Base-by-base conservation (phyloP, 2,113 vertebrate species). In the Myrmophylax atrothorax region DNA sequence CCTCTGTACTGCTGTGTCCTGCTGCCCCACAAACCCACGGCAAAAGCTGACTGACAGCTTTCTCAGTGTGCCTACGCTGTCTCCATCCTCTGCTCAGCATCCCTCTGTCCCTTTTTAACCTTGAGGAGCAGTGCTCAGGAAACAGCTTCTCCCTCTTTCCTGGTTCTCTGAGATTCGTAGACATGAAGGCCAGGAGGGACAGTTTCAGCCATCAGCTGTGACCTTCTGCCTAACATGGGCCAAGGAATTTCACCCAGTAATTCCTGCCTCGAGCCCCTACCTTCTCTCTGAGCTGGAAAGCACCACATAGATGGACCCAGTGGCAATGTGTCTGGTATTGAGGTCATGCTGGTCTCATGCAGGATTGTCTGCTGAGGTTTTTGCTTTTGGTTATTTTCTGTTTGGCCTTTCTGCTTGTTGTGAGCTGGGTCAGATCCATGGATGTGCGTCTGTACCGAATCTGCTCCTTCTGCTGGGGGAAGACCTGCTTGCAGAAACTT, bases 201-300 rank as follows among this genome's bases (percentile, higher is more conserved):
- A 84, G 73, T 44, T 84, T 49, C 56, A 62, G 44, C 62, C 42
- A 19, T 87, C 50, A 40, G 58, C 77, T 59, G 69, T 68, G 91
- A 94, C 40, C 70, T 91, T 37, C 70, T 95, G 79, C 67, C 52
- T 88, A 7, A 13, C 20, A 13, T 0, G 0, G 33, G 64, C 81
- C 50, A 58, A 52, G 69, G 69, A 93, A 73, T 75, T 88, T 87
- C 82, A 85, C 58, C 58, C 66, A 44, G 29, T 59, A 74, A 79
- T 84, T 89, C 84, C 81, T 89, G 90, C 87, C 84, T 89, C 18
- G 7, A 79, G 74, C 40, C 62, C n/a, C 10, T 84, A 12, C 53
- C 38, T 59, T 77, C 68, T 63, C 47, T 75, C 18, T 58, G 50
- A 87, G 88, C 67, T 83, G 63, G 72, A 47, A 64, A 89, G 42